These are phyloP conservation scores for Habrosyne pyritoides DNA, from an alignment of 2,888 invertebrate genomes.

Conservation along the genomic window DNA sequence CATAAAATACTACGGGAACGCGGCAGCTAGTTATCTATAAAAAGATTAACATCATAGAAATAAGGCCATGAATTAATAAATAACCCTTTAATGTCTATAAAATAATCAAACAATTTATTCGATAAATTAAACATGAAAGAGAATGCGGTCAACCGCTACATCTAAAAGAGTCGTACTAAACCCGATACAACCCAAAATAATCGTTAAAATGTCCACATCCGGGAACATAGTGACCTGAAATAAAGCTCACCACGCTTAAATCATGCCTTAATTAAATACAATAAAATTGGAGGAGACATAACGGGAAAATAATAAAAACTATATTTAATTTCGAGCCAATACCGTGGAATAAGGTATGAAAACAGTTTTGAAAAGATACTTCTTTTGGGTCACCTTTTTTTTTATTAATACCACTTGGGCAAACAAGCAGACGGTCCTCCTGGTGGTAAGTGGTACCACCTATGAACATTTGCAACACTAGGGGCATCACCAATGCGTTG, in stretches of 20 bases:
- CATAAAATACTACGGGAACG: too few species aligned
- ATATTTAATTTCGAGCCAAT: too few species aligned
- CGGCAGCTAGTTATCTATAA: too few species aligned
- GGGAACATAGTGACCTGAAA: not conserved
- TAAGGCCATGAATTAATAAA: not conserved
- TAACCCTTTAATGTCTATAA: not conserved
- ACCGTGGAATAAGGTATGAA: too few species aligned
- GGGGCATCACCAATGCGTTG: too few species aligned
- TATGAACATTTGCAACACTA: too few species aligned
- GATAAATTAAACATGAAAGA: not conserved
- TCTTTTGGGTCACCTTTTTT: too few species aligned
- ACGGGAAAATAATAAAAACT: not conserved
- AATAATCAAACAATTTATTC: not conserved
- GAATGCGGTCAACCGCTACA: not conserved
- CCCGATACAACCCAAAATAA: not conserved
- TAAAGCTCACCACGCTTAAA: slow-evolving; percentile 3
- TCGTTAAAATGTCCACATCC: not conserved
- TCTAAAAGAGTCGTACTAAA: not conserved
- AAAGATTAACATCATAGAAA: too few species aligned
- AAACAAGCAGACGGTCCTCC: too few species aligned
- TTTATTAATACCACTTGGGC: too few species aligned
- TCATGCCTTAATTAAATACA: slow-evolving; percentile 1
- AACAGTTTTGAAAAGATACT: too few species aligned
- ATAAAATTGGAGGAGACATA: not conserved
- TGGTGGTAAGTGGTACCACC: too few species aligned